Conservation (phyloP, 2,888 invertebrate species). For the Orgyia antiqua region DNA sequence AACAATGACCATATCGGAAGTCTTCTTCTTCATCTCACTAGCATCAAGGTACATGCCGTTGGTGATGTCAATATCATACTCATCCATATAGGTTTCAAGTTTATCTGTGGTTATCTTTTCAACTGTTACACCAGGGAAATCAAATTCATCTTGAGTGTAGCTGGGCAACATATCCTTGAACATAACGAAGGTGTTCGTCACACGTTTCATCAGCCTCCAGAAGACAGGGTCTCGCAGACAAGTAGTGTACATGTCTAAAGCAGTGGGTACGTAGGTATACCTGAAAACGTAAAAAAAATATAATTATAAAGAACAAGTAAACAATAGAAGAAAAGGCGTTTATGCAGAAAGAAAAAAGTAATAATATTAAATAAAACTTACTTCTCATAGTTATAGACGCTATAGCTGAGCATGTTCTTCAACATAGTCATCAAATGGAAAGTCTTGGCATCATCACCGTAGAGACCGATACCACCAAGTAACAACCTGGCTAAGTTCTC, state of each 20-base stretch:
- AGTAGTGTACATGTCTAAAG: constrained; percentile 80
- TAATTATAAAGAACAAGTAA: too few species aligned
- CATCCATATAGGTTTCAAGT: constrained; percentile 83
- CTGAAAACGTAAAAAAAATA: too few species aligned
- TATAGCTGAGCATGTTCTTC: constrained; percentile 54
- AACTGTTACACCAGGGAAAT: constrained; percentile 81
- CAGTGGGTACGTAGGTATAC: constrained; percentile 75
- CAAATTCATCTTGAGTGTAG: constrained; percentile 79
- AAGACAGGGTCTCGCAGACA: constrained; percentile 85
- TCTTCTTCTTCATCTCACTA: constrained; percentile 66
- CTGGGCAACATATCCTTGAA: constrained; percentile 78
- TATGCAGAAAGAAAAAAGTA: too few species aligned
- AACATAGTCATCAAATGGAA: constrained; percentile 57
- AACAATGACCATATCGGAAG: constrained; percentile 63
- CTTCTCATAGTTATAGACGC: constrained; percentile 59
- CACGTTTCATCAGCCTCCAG: constrained; percentile 82
- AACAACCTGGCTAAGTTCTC: constrained; percentile 82
- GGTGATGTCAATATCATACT: constrained; percentile 81
- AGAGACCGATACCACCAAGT: constrained; percentile 78
- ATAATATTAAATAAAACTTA: too few species aligned
- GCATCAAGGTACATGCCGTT: constrained; percentile 77
- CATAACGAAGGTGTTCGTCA: constrained; percentile 73
- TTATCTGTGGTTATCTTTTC: constrained; percentile 80
- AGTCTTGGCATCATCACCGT: constrained; percentile 76
- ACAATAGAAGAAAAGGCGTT: too few species aligned